Evolutionary conservation across 2,888 invertebrate genomes (phyloP), one percentile per base, ranked within the genome.

Genomic region (Caenorhabditis doughertyi): DNA sequence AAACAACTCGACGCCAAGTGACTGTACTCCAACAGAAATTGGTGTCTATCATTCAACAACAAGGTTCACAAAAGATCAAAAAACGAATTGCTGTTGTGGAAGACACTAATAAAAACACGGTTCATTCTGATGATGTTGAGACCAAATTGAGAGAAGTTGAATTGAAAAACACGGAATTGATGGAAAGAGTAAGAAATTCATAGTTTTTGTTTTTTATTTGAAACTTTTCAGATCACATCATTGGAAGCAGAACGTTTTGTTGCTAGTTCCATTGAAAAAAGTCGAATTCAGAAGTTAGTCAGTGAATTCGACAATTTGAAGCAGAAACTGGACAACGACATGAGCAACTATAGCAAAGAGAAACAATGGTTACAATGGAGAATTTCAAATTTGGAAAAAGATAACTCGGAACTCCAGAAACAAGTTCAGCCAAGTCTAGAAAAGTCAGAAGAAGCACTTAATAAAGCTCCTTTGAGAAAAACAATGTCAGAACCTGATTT

Each of bases 221-320:
- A 32, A 11, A 44, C 25, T 13, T 44, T 82, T 49, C 58, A 84
- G 83, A 56, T 88, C 9, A 72, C 56, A 16, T 70, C 79, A 0
- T 11, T 81, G 16, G 88, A 87, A 64, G 82, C 85, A 21, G 90
- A 89, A 60, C 85, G 88, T 42, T 71, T 65, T 58, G 82, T 81
- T 42, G 76, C 81, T 2, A 76, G 71, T 49, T 81, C 81, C 0
- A 71, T 81, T 53, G 89, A 89, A 58, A 83, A 85, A 65, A 87
- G 83, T 44, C 29, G 88, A 7, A 87, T 89, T 51, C 87, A 88
- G 51, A 86, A 87, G 42, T 67, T 91, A 8, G 89, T 86, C 27
- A 81, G 71, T 49, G 90, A 91, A 58, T 90, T 90, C 55, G 90
- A 91, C 65, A 88, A 88, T 29, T 84, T 91, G 16, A 74, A 88